Base-by-base conservation (phyloP, 2,797 vertebrate genomes). In the Poecilia gillii region DNA sequence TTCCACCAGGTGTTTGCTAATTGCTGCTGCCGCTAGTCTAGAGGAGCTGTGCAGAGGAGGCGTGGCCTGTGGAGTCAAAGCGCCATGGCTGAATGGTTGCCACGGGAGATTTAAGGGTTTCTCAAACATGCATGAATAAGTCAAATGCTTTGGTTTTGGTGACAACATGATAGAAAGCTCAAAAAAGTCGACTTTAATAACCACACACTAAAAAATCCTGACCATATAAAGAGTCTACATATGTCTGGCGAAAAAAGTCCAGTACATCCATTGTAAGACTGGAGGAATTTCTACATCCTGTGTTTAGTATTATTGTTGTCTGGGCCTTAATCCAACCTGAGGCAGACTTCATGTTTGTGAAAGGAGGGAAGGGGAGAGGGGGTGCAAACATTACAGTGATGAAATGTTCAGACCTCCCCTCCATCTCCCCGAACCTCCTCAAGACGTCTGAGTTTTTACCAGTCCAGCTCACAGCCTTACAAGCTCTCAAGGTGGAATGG, bases 301-400 rank as follows among this genome's bases (percentile, higher is more conserved):
- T 70, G 73, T 85, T 85, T 80, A 51, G 83, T 70, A 68, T 88
- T 81, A 79, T 86, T 86, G 62, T 79, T 81, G 86, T 89, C 90
- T 85, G 81, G 86, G 76, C 72, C 81, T 85, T 84, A 79, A 83
- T 87, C 81, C 80, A 88, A 71, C 87, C 73, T 73, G 59, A 85
- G 88, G 79, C 77, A 45, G 49, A 75, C 75, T 79, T 84, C 28
- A 73, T 86, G 79, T 78, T 81, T 81, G 64, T 39, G 18, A 41
- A 68, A 68, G 64, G 64, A 68, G 76, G 41, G 9, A 84, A 84
- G 75, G 25, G 9, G 41, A 72, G 25, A 23, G 3, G 55, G 43
- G 70, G n/a, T 31, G 12, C 28, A 31, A 59, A 31, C 57, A 59
- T 64, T 64, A 33, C 31, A 64, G 9, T 45, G 3, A 43, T 39